Evolutionary conservation across 2,113 vertebrate genomes (phyloP), one percentile per base, ranked within the genome.

Genomic region (Heliornis fulica): DNA sequence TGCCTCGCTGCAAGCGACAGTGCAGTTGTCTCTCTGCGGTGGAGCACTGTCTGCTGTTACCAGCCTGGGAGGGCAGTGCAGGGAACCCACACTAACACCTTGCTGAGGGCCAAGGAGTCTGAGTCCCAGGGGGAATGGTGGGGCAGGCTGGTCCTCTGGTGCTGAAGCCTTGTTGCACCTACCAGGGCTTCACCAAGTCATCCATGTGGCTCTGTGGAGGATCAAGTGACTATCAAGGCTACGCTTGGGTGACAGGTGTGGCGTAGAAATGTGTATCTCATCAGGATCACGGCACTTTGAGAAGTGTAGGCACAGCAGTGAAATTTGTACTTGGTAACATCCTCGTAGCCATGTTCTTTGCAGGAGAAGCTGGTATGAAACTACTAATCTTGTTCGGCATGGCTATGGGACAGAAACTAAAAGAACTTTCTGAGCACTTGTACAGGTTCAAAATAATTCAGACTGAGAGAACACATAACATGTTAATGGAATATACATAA

Each of bases 1-100:
- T 43, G n/a, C 64, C 43, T 40, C 38, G 25, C 26, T 64, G 61
- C 31, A 78, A 56, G 40, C 3, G 2, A 60, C 70, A 36, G 54
- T 1, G 3, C 16, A 6, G 17, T 56, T n/a, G 9, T 23, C 11
- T 69, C 64, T 40, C 0, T 48, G 65, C n/a, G n/a, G n/a, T n/a
- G n/a, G 15, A 69, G 50, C 41, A 10, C 20, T 50, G 23, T 4
- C n/a, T 4, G 0, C 15, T 60, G 45, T 51, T 75, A 4, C 69
- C 54, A 46, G 40, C n/a, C 40, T 4, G 2, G 61, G 31, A 56
- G 20, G 28, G 32, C 48, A 51, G 48, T 0, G 4, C 50, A 22
- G 22, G 65, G 15, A 68, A 29, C 56, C 16, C 11, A 1, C 13
- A 15, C 29, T 41, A 21, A 43, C 19, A 32, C 29, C 11, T 51